Base-by-base conservation (phyloP, 2,797 vertebrate species). In the Anableps anableps region DNA sequence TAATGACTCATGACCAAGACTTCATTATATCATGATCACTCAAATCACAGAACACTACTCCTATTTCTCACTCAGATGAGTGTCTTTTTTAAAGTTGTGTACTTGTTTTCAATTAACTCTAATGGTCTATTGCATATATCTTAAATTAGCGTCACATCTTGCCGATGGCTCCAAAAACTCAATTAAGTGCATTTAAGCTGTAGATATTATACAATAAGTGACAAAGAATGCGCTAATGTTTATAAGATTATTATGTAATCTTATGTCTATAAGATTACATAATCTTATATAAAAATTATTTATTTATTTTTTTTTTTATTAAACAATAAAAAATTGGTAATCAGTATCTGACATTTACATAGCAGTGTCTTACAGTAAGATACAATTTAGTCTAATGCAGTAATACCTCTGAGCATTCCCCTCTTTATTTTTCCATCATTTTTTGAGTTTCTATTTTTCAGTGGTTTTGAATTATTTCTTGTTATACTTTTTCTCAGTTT, bases 401-500 rank as follows among this genome's bases (percentile, higher is more conserved):
- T 17, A 38, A 21, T 23, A 66, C 19, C 11, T 38, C 9, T 23
- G 21, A 21, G 7, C 50, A 51, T 51, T 51, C 50, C 4, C 50
- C 11, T 21, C 38, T 13, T 36, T 21, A 66, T 38, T 66, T 11
- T 34, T 0, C 14, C 60, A 62, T 62, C 60, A 14, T 62, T 62
- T 72, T 70, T 53, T 60, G 16, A 43, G 16, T 4, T 45, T 19
- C 13, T 48, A 36, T 14, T 31, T 84, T 38, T n/a, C 77, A 68
- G 78, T 55, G 50, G 34, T 43, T 80, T 77, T 81, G 16, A 64
- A 75, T 50, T 34, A 50, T 4, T 3, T 64, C 80, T 73, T 43
- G 77, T 23, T 38, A 16, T 64, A 71, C 11, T 41, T 48, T 48
- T 74, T 43, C 78, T 55, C 72, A 62, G 73, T 81, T 75, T 77